Evolutionary conservation across 2,797 vertebrate species (phyloP).

Genomic region (Apogon talboti): DNA sequence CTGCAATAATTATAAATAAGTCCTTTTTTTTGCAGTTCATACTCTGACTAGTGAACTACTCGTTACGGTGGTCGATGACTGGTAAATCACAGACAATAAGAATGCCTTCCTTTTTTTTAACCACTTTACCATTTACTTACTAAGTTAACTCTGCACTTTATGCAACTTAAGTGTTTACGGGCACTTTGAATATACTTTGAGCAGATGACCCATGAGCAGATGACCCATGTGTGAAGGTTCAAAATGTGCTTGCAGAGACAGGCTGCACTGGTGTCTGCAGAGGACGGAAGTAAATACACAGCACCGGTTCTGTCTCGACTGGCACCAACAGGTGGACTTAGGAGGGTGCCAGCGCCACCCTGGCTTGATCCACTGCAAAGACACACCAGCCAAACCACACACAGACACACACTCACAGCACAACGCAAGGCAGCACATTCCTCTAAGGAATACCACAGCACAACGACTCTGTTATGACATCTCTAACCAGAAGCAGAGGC

Average conservation of each 20-base stretch:
- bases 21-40: too few relatives aligned
- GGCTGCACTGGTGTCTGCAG: constrained; percentile 22
- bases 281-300: constrained; percentile 33
- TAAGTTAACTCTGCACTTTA: too few relatives aligned
- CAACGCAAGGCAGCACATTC: constrained; percentile 51
- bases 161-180: too few relatives aligned
- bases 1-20: too few relatives aligned
- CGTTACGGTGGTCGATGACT: too few relatives aligned
- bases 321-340: constrained; percentile 74
- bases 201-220: background rate
- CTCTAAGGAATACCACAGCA: constrained; percentile 49
- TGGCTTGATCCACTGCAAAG: constrained; percentile 33
- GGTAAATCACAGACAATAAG: too few relatives aligned
- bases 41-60: too few relatives aligned
- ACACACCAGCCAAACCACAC: constrained; percentile 50
- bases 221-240: background rate
- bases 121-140: too few relatives aligned
- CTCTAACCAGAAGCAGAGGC: constrained; percentile 48
- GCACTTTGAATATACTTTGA: too few relatives aligned
- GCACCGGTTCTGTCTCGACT: constrained; percentile 47
- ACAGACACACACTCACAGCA: constrained; percentile 14
- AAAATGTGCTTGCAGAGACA: background rate
- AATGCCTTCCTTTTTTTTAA: too few relatives aligned
- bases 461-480: constrained; percentile 50
- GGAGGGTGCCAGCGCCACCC: constrained; percentile 45